A percentile compares a stretch with the other conserved stretches of the same genome.
phyloP scores from a whole-genome alignment of 2,797 vertebrate genomes.

The Bufotes viridis region DNA sequence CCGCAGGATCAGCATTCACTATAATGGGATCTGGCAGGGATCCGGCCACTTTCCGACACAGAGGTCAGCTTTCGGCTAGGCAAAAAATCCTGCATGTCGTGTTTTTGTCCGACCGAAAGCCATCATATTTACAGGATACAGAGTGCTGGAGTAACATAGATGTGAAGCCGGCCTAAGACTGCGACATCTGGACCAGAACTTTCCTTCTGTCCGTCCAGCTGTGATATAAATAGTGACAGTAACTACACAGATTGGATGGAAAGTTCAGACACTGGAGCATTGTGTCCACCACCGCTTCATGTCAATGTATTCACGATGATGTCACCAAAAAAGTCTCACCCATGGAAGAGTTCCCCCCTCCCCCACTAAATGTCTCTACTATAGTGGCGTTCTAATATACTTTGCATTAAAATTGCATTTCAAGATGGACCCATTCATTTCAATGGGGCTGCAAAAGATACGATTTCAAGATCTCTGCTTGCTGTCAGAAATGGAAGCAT shows the following conservation, averaged over 20 bases:
- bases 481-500: no score
- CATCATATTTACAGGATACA: no score
- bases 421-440: no score
- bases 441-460: no score
- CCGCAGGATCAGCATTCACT: no score
- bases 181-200: background rate
- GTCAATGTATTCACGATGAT: constrained; percentile 22
- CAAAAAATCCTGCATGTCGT: no score
- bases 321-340: background rate
- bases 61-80: no score
- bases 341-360: background rate
- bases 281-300: constrained; percentile 5
- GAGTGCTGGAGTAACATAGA: background rate
- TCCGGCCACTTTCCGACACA: no score
- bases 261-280: background rate
- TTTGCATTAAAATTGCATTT: background rate
- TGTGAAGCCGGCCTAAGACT: background rate
- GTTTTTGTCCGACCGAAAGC: no score
- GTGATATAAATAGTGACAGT: background rate
- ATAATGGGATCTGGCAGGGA: no score
- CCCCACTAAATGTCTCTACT: background rate
- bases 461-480: no score
- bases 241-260: background rate
- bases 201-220: background rate
- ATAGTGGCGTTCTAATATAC: background rate